Evolutionary conservation across 2,113 vertebrate species (phyloP).

Genomic region (Spilogale gracilis): DNA sequence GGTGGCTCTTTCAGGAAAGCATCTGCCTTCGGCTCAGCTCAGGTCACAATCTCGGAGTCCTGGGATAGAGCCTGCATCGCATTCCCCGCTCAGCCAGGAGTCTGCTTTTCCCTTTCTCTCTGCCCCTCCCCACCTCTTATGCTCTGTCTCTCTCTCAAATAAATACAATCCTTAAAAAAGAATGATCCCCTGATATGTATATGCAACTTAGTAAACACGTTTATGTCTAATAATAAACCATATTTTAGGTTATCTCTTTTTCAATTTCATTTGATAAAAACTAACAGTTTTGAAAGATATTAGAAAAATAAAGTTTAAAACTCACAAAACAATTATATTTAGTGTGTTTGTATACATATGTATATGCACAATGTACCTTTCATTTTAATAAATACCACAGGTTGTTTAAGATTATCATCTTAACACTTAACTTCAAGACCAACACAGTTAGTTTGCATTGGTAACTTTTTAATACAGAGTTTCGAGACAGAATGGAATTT

Average conservation of each 20-base stretch:
- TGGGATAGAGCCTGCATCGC: background rate
- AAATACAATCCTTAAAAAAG: background rate
- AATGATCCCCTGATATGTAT: background rate
- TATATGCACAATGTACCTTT: background rate
- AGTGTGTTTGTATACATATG: background rate
- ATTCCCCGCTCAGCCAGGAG: background rate
- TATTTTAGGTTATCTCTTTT: background rate
- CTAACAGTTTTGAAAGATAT: background rate
- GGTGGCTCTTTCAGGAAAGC: background rate
- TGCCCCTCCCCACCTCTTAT: background rate
- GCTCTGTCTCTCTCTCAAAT: background rate
- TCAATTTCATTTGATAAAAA: background rate
- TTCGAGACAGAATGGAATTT: background rate
- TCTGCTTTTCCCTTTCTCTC: background rate
- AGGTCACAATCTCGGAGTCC: background rate
- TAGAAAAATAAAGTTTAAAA: slow-evolving; percentile 32
- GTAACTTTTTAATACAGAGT: background rate
- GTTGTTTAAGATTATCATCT: slow-evolving; percentile 5
- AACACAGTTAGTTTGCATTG: background rate
- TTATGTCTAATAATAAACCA: slow-evolving; percentile 2
- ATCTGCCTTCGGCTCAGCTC: background rate
- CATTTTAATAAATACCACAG: background rate
- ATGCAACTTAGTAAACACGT: background rate
- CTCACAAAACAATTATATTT: background rate
- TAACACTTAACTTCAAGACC: background rate